These are phyloP conservation scores for Gallinago solitaria DNA, from an alignment of 2,797 vertebrate species.

Conservation along the genomic window DNA sequence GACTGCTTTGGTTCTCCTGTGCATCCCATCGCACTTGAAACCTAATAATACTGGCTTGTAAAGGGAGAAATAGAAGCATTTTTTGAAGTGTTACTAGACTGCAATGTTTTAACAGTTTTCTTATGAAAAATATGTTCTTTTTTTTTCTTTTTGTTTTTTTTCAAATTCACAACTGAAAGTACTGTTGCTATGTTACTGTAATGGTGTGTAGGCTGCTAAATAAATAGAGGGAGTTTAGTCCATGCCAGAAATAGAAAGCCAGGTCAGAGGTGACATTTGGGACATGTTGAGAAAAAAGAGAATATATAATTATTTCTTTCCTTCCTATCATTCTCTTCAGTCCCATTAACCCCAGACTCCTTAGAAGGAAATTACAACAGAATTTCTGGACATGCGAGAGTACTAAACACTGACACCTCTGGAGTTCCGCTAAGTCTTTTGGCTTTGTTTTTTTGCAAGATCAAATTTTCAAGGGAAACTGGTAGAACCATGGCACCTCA, in stretches of 20 bases:
- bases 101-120: constrained; percentile 18
- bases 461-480: not conserved
- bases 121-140: not conserved
- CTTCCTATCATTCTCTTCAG: constrained; percentile 50
- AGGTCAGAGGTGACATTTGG: constrained; percentile 69
- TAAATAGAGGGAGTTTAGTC: constrained; percentile 66
- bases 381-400: not conserved
- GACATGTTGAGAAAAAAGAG: constrained; percentile 36
- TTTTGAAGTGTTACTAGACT: constrained; percentile 24
- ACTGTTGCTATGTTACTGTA: constrained; percentile 70
- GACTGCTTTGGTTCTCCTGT: not conserved
- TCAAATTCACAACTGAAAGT: constrained; percentile 55
- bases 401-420: not conserved
- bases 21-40: not conserved
- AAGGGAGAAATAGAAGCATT: not conserved
- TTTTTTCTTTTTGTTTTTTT: not conserved
- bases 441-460: not conserved
- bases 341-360: constrained; percentile 24
- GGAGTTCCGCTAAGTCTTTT: not conserved
- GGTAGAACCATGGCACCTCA: not conserved
- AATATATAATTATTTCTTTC: constrained; percentile 62
- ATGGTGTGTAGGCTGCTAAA: constrained; percentile 72
- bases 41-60: not conserved
- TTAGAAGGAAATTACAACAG: constrained; percentile 36
- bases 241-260: constrained; percentile 69